phyloP scores from a whole-genome alignment of 2,113 vertebrate genomes.

The Planiliza haematocheilus region DNA sequence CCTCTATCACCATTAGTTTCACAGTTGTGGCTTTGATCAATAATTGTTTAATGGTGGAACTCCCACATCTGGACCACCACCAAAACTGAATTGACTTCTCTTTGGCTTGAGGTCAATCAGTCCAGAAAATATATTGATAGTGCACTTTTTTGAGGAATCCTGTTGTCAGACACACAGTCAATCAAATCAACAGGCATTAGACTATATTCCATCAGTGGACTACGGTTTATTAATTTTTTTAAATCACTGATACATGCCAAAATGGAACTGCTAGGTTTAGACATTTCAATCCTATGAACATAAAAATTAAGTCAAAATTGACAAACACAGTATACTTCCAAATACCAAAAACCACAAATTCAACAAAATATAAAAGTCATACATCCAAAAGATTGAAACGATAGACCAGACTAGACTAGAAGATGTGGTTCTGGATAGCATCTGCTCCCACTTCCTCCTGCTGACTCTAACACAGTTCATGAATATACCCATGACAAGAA shows the following conservation, averaged over 20 bases:
- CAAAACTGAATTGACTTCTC: conserved; percentile 30
- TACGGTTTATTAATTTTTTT: too few species aligned
- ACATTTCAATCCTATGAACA: too few species aligned
- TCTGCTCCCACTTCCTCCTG: too few species aligned
- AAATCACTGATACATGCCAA: too few species aligned
- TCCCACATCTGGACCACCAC: conserved; percentile 25
- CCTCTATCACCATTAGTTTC: conserved; percentile 41
- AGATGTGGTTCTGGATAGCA: too few species aligned
- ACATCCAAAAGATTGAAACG: background rate
- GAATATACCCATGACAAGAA: too few species aligned
- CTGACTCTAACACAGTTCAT: too few species aligned
- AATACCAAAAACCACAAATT: too few species aligned
- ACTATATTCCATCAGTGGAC: background rate
- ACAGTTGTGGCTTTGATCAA: conserved; percentile 32
- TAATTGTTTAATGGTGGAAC: conserved; percentile 36
- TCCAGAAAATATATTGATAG: conserved; percentile 1
- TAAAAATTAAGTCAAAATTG: too few species aligned
- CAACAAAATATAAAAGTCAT: background rate
- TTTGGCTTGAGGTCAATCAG: background rate
- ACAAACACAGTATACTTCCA: too few species aligned
- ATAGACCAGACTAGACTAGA: too few species aligned
- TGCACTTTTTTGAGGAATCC: background rate
- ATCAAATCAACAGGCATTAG: background rate
- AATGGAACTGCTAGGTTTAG: too few species aligned
- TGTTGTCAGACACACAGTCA: conserved; percentile 1